Base-by-base conservation (phyloP, 1,140 invertebrate genomes). In the Geopemphigus sp. region DNA sequence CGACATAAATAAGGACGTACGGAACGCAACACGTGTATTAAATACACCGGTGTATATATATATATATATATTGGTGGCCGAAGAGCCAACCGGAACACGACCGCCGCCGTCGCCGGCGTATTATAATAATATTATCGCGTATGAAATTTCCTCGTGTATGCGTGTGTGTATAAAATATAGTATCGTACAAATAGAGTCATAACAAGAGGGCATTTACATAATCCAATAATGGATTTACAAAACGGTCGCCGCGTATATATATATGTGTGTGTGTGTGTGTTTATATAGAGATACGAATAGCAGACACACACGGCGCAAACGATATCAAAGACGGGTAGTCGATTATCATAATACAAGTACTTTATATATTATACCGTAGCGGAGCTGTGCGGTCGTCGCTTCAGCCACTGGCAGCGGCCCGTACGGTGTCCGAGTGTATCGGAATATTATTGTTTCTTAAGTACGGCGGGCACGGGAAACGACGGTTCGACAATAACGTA, bases 161-260 rank as follows among this genome's bases (percentile, higher is more conserved):
- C 19, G 19, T 5, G 19, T 56, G 29, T 29, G 11, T 54, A 54
- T 15, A 29, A 45, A 8, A 66, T 66, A 32, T 45, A n/a, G 22
- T 63, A 78, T 54, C 47, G 17, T 63, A 78, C 56, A 63, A 78
- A 78, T 78, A 78, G 57, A 78, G 74, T 63, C 74, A 50, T 78
- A 78, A 61, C 74, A 63, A 78, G 22, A 78, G 74, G 57, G 22
- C 57, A 78, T 78, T 78, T 61, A 78, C 74, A 78, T 78, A 78
- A 78, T 63, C 54, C 74, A 78, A 61, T 78, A 78, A 78, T 47
- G 74, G 74, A 78, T 63, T 78, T 78, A 78, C 74, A 78, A 78
- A 39, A 78, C 61, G 57, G 74, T 78, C 57, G 10, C 10, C 68
- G 24, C 24, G 50, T 72, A 29, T 17, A 14, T 17, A 26, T 17